phyloP scores from a whole-genome alignment of 1,140 invertebrate genomes.

The Solen grandis region DNA sequence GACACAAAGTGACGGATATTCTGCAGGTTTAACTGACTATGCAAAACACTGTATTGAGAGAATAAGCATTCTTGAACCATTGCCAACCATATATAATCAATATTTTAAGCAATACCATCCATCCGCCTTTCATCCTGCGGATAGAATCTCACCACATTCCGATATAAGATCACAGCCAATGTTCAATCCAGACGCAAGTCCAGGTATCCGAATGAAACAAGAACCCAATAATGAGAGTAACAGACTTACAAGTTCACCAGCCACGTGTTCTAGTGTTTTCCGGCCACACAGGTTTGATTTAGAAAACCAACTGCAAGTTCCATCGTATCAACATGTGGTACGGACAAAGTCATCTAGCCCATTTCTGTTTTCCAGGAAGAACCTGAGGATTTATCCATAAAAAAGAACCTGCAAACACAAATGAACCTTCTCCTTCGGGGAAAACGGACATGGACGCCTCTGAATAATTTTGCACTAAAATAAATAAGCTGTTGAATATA shows the following conservation, averaged over 20 bases:
- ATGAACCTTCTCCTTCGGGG: no score
- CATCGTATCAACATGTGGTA: not conserved
- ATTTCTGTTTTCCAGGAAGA: not conserved
- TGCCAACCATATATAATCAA: not conserved
- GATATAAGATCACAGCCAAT: not conserved
- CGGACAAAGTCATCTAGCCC: constrained; percentile 14
- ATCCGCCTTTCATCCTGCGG: no score
- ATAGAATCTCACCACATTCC: not conserved
- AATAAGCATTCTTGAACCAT: not conserved
- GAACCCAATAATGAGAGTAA: no score
- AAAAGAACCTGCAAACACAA: no score
- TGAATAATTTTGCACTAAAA: no score
- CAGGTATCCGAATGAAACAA: not conserved
- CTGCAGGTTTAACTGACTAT: not conserved
- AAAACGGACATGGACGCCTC: no score
- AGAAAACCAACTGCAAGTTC: not conserved
- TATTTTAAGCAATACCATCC: no score
- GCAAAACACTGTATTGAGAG: not conserved
- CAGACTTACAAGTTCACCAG: not conserved
- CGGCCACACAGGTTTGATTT: constrained; percentile 30
- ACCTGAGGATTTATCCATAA: constrained; percentile 39
- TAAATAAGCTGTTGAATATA: no score
- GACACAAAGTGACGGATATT: no score
- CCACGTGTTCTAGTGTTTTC: not conserved
- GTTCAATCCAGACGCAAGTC: not conserved